These are phyloP conservation scores for Anas platyrhynchos DNA, from an alignment of 2,113 vertebrate genomes.

Conservation along the genomic window DNA sequence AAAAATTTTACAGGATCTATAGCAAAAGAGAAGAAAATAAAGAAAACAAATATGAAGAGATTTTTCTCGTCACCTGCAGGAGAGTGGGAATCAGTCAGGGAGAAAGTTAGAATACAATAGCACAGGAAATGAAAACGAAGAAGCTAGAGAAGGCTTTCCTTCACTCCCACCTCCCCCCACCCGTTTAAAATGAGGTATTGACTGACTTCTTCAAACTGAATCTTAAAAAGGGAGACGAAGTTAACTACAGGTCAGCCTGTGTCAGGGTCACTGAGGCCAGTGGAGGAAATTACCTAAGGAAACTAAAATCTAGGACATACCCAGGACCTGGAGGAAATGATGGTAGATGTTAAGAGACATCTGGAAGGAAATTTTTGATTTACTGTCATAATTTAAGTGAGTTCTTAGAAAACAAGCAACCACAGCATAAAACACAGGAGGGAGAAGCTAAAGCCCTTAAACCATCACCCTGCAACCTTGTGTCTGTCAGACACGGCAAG, in stretches of 20 bases:
- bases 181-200: constrained; percentile 46
- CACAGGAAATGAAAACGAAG: constrained; percentile 57
- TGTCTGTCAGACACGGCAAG: background rate
- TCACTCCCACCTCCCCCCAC: background rate
- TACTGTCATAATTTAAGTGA: constrained; percentile 37
- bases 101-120: constrained; percentile 12
- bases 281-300: constrained; percentile 74
- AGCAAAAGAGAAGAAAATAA: background rate
- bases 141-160: background rate
- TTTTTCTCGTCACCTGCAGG: background rate
- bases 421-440: background rate
- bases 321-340: constrained; percentile 68
- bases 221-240: constrained; percentile 37
- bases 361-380: constrained; percentile 64
- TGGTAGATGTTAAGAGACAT: constrained; percentile 71
- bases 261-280: constrained; percentile 41
- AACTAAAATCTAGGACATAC: constrained; percentile 74
- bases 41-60: background rate
- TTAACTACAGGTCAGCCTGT: constrained; percentile 57
- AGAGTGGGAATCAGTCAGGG: constrained; percentile 8
- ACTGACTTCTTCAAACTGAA: constrained; percentile 44
- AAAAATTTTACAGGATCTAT: background rate
- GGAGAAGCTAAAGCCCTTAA: background rate
- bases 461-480: background rate
- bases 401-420: constrained; percentile 56